These are phyloP conservation scores for Schizothorax lantsangensis DNA, from an alignment of 2,797 vertebrate genomes.

Conservation along the genomic window DNA sequence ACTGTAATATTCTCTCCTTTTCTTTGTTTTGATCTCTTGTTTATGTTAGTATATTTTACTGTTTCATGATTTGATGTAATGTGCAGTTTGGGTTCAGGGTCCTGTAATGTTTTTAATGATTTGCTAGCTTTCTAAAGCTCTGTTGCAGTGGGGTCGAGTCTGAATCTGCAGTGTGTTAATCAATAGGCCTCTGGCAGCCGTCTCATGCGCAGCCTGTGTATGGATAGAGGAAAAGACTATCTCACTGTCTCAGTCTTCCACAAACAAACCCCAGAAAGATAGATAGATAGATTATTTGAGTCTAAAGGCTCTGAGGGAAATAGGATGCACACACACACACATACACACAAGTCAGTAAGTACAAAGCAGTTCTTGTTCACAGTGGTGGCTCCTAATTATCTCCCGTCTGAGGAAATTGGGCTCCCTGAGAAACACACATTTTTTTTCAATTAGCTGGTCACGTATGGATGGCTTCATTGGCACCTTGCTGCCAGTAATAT, in stretches of 20 bases:
- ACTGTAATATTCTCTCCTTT: neutral
- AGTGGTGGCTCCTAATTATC: slow-evolving; percentile 48
- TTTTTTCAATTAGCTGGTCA: slow-evolving; percentile 47
- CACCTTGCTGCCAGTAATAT: slow-evolving; percentile 25
- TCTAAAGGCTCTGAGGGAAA: slow-evolving; percentile 30
- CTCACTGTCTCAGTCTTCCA: slow-evolving; percentile 11
- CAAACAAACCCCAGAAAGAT: slow-evolving; percentile 34
- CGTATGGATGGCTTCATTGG: slow-evolving; percentile 43
- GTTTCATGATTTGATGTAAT: neutral
- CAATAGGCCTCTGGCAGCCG: slow-evolving; percentile 18
- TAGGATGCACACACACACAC: neutral
- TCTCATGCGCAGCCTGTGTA: neutral
- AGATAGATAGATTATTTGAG: slow-evolving; percentile 31
- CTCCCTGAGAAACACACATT: slow-evolving; percentile 22
- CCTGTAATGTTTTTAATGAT: slow-evolving; percentile 24
- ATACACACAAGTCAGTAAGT: neutral
- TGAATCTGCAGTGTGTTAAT: slow-evolving; percentile 39
- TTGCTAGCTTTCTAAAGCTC: slow-evolving; percentile 19
- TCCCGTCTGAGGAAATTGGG: slow-evolving; percentile 37
- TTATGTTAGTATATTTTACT: neutral
- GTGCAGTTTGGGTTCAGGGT: slow-evolving; percentile 19
- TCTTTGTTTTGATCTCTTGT: neutral
- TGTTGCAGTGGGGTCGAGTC: slow-evolving; percentile 18
- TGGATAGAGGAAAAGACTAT: slow-evolving; percentile 13
- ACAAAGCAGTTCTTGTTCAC: slow-evolving; percentile 38